phyloP scores from a whole-genome alignment of 2,113 vertebrate species.

The Brachyhypopomus occidentalis region DNA sequence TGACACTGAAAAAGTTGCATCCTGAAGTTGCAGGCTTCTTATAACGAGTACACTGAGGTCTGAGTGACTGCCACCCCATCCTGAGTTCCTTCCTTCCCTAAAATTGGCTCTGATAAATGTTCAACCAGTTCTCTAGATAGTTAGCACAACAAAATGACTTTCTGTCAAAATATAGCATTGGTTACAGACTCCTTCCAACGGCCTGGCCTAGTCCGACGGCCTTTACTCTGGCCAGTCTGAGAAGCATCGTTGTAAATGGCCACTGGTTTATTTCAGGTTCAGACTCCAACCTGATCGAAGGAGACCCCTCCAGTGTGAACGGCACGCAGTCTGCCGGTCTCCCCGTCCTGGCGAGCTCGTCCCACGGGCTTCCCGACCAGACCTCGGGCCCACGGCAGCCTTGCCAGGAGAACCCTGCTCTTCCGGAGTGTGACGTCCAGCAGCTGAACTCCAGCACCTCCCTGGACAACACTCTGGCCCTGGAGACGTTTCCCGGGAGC shows the following conservation, averaged over 20 bases:
- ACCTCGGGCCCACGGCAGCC: conserved; percentile 28
- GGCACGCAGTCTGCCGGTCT: conserved; percentile 37
- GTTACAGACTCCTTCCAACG: no score
- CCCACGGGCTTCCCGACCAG: conserved; percentile 54
- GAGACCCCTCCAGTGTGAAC: conserved; percentile 57
- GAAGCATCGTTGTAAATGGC: neutral
- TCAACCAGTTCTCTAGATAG: no score
- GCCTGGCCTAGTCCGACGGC: no score
- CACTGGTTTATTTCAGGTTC: conserved; percentile 52
- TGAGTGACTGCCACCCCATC: no score
- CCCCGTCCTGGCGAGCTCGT: conserved; percentile 41
- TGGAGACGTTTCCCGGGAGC: conserved; percentile 62
- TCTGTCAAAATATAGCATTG: no score
- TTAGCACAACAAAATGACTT: no score
- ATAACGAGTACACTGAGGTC: no score
- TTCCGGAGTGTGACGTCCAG: conserved; percentile 40
- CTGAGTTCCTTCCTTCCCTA: no score
- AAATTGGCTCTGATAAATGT: no score
- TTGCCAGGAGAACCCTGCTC: conserved; percentile 46
- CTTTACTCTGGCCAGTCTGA: no score
- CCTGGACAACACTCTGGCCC: conserved; percentile 54
- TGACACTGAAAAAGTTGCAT: no score
- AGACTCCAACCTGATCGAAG: conserved; percentile 62
- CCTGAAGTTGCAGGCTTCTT: no score
- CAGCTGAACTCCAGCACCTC: conserved; percentile 52